Evolutionary conservation across 1,140 invertebrate species (phyloP).

Genomic region (Micrasema minimum): DNA sequence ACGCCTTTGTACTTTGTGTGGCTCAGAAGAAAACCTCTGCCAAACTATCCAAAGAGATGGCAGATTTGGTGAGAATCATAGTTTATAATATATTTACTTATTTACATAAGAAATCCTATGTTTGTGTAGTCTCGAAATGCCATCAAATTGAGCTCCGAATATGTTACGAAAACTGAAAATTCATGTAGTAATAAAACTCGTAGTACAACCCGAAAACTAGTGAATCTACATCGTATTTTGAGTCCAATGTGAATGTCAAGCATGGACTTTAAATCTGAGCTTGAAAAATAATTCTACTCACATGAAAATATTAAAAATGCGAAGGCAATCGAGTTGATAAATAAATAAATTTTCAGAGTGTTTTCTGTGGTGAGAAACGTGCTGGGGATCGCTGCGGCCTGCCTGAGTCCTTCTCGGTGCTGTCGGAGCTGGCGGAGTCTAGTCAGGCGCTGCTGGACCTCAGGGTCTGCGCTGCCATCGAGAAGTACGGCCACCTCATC

Average conservation of each 20-base stretch:
- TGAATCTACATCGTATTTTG: no score
- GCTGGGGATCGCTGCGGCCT: constrained; percentile 89
- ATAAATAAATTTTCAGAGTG: constrained; percentile 72
- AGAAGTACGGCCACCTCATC: constrained; percentile 86
- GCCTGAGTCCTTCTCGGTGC: constrained; percentile 80
- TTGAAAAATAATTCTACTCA: no score
- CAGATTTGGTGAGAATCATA: constrained; percentile 88
- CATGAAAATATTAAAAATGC: no score
- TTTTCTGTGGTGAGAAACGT: constrained; percentile 92
- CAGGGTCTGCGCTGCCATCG: constrained; percentile 82
- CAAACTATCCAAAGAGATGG: constrained; percentile 90
- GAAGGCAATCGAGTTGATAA: background rate
- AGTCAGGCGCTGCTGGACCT: constrained; percentile 82
- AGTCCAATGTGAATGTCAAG: no score
- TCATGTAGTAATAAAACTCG: no score
- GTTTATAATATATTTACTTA: constrained; percentile 16
- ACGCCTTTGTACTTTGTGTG: constrained; percentile 92
- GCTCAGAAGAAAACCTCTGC: constrained; percentile 89
- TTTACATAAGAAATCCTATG: no score
- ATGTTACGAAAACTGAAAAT: no score
- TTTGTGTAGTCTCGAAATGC: no score
- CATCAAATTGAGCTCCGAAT: no score
- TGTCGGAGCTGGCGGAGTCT: constrained; percentile 92
- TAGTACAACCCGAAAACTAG: no score
- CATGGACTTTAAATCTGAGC: no score